These are phyloP conservation scores for Catharus ustulatus DNA, from an alignment of 2,797 vertebrate genomes.

Conservation along the genomic window DNA sequence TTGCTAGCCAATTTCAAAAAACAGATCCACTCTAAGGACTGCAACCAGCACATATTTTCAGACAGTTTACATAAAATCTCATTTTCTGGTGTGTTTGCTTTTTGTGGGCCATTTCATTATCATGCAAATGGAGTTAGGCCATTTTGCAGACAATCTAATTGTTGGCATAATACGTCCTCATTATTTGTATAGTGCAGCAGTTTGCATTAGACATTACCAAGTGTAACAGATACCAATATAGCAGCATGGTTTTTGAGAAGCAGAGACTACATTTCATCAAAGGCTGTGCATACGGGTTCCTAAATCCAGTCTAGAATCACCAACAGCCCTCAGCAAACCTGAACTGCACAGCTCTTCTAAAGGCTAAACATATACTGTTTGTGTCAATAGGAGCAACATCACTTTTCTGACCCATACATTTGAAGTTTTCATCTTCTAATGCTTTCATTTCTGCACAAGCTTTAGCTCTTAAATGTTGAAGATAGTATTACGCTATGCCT, in stretches of 20 bases:
- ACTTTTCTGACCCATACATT: background rate
- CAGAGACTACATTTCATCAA: background rate
- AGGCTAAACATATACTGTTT: background rate
- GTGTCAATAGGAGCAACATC: background rate
- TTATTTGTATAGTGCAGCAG: background rate
- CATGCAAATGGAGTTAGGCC: conserved; percentile 18
- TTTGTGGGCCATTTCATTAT: conserved; percentile 31
- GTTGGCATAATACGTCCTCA: conserved; percentile 17
- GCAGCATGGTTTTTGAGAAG: conserved; percentile 9
- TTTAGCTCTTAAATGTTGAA: background rate
- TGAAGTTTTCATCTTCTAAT: background rate
- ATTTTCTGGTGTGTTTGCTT: conserved; percentile 44
- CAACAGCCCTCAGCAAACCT: background rate
- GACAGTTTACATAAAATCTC: background rate
- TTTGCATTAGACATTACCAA: background rate
- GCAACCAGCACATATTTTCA: background rate
- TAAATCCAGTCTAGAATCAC: background rate
- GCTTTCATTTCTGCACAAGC: background rate
- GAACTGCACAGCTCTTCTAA: background rate
- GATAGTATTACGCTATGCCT: background rate
- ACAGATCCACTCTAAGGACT: background rate
- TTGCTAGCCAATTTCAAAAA: background rate
- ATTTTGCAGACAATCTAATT: conserved; percentile 42
- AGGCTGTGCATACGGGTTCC: background rate
- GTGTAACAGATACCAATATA: background rate